Percentiles rank a stretch among this genome's conserved stretches.
phyloP scores from a whole-genome alignment of 2,888 invertebrate genomes.

The Abscondita cerata region DNA sequence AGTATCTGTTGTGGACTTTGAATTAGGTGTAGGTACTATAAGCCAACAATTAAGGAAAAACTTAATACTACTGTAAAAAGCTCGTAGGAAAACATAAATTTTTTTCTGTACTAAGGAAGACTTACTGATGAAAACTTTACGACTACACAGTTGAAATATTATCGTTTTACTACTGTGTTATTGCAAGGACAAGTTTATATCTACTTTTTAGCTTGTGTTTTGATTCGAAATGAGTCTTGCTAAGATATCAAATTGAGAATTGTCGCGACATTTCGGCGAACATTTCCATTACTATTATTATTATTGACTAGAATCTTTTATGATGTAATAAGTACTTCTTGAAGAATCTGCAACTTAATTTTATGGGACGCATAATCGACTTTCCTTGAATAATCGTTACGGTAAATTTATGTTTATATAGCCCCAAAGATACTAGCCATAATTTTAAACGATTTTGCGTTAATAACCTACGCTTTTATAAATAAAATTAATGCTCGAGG shows the following conservation, averaged over 20 bases:
- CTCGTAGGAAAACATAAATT: constrained; percentile 20
- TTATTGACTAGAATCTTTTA: constrained; percentile 16
- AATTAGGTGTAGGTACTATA: background rate
- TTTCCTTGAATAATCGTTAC: background rate
- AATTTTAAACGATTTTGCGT: background rate
- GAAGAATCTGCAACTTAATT: constrained; percentile 16
- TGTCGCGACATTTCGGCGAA: constrained; percentile 28
- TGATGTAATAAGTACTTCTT: constrained; percentile 24
- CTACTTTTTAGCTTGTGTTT: constrained; percentile 30
- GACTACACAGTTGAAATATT: constrained; percentile 50
- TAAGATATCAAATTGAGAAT: constrained; percentile 25
- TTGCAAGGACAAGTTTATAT: constrained; percentile 50
- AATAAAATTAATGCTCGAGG: no score
- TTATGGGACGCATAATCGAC: constrained; percentile 15
- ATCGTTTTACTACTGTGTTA: constrained; percentile 49
- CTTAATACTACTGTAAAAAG: constrained; percentile 13
- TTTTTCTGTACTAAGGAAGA: constrained; percentile 25
- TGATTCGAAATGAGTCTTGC: constrained; percentile 20
- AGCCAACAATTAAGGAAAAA: constrained; percentile 19
- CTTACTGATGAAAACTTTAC: constrained; percentile 41
- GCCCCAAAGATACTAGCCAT: background rate
- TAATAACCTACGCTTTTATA: no score
- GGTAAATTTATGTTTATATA: constrained; percentile 10
- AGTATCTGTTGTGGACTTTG: no score
- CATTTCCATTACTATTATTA: constrained; percentile 1